Base-by-base conservation (phyloP, 2,888 invertebrate genomes). In the Cenopis cana region DNA sequence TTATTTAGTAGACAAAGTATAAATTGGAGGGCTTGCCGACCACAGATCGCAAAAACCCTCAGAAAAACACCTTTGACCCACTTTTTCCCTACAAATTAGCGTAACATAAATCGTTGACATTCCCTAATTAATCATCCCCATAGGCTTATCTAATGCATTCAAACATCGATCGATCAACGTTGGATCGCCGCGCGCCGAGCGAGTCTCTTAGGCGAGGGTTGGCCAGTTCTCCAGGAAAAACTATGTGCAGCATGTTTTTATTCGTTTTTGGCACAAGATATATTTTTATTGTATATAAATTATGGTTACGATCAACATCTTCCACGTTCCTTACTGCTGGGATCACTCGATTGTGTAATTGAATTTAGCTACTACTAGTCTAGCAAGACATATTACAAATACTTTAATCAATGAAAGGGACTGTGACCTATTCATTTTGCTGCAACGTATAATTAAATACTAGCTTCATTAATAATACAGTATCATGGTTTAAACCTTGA, bases 121-220 rank as follows among this genome's bases (percentile, higher is more conserved):
- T 18, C 29, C 41, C 60, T 41, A 61, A 68, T 68, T 60, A 60
- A 68, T 68, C 68, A 60, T 61, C 46, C 60, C 68, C 52, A 52
- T 41, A 49, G 41, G 59, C 68, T 68, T 61, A 60, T 68, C 68
- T 68, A 68, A 68, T 61, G 46, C 68, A 68, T 68, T 68, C 41
- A 68, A 38, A 29, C 52, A 60, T 60, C 60, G 54, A 68, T 68
- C 50, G 36, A 62, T 62, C 62, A 62, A 50, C 62, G 18, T 33
- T 52, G 52, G 36, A 33, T 33, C 50, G 59, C 18, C n/a, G 38
- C 6, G 38, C 49, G 18, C 52, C 29, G 29, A 52, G 12, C 36
- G 41, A 14, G 41, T 12, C 14, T 41, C 41, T 41, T 14, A 41
- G 41, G 38, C 38, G 38, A 38, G 4, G 41, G 41, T 12, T 12